Evolutionary conservation across 2,797 vertebrate genomes (phyloP), one percentile per base, ranked within the genome.

Genomic region (Myotis findleyi): DNA sequence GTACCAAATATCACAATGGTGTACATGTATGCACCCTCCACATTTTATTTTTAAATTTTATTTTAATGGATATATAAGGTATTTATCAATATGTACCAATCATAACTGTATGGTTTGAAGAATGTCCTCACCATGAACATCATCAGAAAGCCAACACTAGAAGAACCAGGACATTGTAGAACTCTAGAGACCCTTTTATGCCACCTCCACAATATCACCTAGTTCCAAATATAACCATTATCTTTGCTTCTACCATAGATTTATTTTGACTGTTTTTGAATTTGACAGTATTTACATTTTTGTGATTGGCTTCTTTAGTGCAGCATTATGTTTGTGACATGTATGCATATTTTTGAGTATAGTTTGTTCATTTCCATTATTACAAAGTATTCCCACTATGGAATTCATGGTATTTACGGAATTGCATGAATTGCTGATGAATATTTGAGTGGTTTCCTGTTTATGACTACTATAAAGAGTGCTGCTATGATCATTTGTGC

Each of bases 21-120:
- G 0, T 68, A 27, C 10, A 79, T 7, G 1, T n/a, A 51, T 23
- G 6, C 13, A 1, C 1, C 13, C 7, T 21, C 30, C 17, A 57
- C 3, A 79, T 38, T 82, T 85, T 59, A 30, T 41, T 84, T 33
- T 33, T 47, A n/a, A 20, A 69, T 55, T 59, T 77, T 68, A 44
- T 59, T 64, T 62, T 79, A 92, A 53, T 71, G 10, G 85, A 51
- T 27, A 57, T 4, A 33, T 38, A 36, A 11, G 1, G 55, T 27
- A 20, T 1, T 0, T 49, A 9, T 2, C 64, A 7, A 68, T 47
- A 49, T 82, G 14, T 23, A 53, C 1, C 47, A 21, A 51, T n/a
- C 27, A n/a, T 30, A 51, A 64, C 4, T 21, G 1, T 4, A 38
- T 9, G 81, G 2, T 10, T 66, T 66, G 14, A 59, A 79, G 1